Base-by-base conservation (phyloP, 2,888 invertebrate genomes). In the Carterocephalus palaemon region DNA sequence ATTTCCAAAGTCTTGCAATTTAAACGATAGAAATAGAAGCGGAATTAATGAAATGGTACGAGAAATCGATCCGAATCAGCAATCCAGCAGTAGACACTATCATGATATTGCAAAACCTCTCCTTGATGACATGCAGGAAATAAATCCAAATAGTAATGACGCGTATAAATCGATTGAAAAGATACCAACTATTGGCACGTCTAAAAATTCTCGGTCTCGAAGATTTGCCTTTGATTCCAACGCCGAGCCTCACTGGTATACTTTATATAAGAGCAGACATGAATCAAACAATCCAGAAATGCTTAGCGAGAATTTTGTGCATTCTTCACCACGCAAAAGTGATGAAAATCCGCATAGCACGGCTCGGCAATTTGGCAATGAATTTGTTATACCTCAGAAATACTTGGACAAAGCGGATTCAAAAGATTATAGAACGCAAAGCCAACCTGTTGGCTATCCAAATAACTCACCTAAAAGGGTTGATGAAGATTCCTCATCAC, bases 171-270 rank as follows among this genome's bases (percentile, higher is more conserved):
- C 22, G 22, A 29, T 37, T 13, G 37, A 34, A 31, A 48, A 48
- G 8, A 41, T 42, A n/a, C 33, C 49, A 5, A 36, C 9, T 22
- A 51, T 49, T 7, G 36, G 24, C 32, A 12, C 19, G 8, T 51
- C 49, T 36, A 19, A 32, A 9, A 39, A 47, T 23, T 22, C 31
- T 13, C 32, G 13, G 15, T 48, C 51, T 9, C 17, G 13, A 3
- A 49, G 38, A 31, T 45, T 52, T n/a, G 40, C 48, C 1, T 22
- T 26, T 7, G 31, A 43, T 10, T 29, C 46, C 8, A 6, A 22
- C 4, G 7, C 8, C 8, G 43, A 49, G 12, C 8, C 23, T 5
- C 42, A 48, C n/a, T 54, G 51, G 54, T 39, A 39, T 12, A 37
- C 53, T 7, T 40, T 54, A 20, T 15, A 41, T 28, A 47, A 51